Evolutionary conservation across 2,797 vertebrate genomes (phyloP).

Genomic region (Sebastes minor): DNA sequence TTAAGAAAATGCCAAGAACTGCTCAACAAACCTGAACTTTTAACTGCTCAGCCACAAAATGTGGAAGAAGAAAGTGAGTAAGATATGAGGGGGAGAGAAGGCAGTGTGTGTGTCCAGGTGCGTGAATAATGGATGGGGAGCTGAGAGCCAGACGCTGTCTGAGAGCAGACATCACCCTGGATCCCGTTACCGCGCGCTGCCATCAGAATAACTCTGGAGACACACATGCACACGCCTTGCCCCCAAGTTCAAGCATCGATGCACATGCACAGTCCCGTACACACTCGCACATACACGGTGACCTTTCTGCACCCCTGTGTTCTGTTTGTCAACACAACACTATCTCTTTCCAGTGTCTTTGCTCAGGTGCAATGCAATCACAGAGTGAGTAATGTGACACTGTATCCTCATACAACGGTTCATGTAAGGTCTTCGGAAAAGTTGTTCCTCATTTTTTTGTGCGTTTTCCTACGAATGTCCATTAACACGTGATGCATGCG

Average conservation of each 20-base stretch:
- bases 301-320: constrained; percentile 39
- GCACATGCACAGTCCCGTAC: background rate
- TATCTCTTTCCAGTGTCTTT: background rate
- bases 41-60: background rate
- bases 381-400: background rate
- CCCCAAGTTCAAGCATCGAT: background rate
- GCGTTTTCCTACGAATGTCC: too few species aligned
- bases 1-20: background rate
- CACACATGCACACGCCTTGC: constrained; percentile 5
- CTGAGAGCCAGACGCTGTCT: constrained; percentile 74
- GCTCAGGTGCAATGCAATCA: constrained; percentile 35
- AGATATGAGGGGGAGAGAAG: background rate
- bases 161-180: constrained; percentile 74
- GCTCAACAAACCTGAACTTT: background rate
- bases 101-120: constrained; percentile 52
- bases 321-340: constrained; percentile 23
- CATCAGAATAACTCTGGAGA: constrained; percentile 75
- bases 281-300: constrained; percentile 8
- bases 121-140: constrained; percentile 83
- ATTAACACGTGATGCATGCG: too few species aligned
- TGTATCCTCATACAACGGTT: too few species aligned
- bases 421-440: too few species aligned
- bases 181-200: constrained; percentile 78
- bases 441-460: too few species aligned
- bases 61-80: constrained; percentile 18